Evolutionary conservation across 1,140 invertebrate species (phyloP).

Genomic region (Drosophila baimaii): DNA sequence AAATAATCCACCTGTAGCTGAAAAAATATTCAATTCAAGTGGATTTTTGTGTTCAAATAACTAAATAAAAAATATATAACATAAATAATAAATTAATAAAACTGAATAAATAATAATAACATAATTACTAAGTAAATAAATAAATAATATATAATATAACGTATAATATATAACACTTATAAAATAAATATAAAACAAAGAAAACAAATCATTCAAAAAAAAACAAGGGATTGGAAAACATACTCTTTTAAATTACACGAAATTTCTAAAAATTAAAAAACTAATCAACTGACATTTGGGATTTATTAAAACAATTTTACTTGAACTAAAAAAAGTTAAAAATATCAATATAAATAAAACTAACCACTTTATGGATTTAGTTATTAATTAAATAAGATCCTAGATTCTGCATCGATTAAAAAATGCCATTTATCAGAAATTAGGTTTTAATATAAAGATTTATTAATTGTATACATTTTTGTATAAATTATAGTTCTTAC

Average conservation of each 20-base stretch:
- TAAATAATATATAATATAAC: too few species aligned
- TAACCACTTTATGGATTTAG: too few species aligned
- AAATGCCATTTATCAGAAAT: too few species aligned
- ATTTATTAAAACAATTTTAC: not conserved
- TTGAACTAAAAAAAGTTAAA: not conserved
- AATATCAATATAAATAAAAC: not conserved
- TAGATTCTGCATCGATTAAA: not conserved
- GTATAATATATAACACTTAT: not conserved
- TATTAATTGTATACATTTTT: too few species aligned
- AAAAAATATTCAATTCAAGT: constrained; percentile 32
- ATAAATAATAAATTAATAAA: too few species aligned
- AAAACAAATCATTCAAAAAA: not conserved
- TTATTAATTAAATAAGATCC: not conserved
- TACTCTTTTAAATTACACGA: not conserved
- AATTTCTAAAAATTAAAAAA: not conserved
- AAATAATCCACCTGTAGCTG: too few species aligned
- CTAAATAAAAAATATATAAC: not conserved
- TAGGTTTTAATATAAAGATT: too few species aligned
- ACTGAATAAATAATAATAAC: too few species aligned
- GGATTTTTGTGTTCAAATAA: constrained; percentile 15
- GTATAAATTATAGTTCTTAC: too few species aligned
- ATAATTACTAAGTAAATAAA: too few species aligned
- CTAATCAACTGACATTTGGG: not conserved
- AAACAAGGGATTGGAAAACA: not conserved
- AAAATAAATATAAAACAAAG: not conserved